Evolutionary conservation across 2,797 vertebrate genomes (phyloP).

Genomic region (Notamacropus eugenii): DNA sequence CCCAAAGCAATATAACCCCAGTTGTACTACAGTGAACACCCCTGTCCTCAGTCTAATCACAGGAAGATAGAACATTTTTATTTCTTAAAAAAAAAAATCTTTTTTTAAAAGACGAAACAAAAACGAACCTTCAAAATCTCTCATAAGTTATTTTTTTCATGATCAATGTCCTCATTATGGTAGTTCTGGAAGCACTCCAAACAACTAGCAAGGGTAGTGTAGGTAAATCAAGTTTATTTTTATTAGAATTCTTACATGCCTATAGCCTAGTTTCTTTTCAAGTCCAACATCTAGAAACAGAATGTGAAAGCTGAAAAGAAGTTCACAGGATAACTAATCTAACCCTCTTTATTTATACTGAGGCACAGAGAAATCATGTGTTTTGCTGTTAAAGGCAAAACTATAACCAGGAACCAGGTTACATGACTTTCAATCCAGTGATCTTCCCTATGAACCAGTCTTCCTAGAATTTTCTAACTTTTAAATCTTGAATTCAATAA

Average conservation of each 20-base stretch:
- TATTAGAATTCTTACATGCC: constrained; percentile 49
- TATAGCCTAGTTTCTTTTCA: constrained; percentile 4
- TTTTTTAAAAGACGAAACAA: constrained; percentile 38
- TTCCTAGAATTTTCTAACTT: background rate
- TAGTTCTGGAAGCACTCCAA: background rate
- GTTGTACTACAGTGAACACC: background rate
- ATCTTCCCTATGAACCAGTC: constrained; percentile 1
- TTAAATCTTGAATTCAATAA: background rate
- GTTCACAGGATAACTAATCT: constrained; percentile 32
- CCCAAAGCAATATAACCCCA: background rate
- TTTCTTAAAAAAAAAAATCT: background rate
- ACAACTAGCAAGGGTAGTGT: background rate
- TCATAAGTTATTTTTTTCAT: constrained; percentile 10
- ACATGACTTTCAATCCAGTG: constrained; percentile 24
- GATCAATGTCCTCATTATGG: constrained; percentile 25
- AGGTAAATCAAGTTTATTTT: constrained; percentile 27
- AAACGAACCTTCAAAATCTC: constrained; percentile 15
- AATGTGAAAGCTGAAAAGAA: constrained; percentile 16
- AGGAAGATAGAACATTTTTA: background rate
- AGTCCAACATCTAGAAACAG: background rate
- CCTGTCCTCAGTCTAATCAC: background rate
- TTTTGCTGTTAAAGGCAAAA: constrained; percentile 22
- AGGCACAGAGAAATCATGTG: constrained; percentile 13
- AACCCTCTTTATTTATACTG: background rate
- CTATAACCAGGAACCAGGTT: background rate